Percentiles rank a stretch among this genome's conserved stretches.
phyloP scores from a whole-genome alignment of 2,888 invertebrate species.

The Platycheirus rosarum region DNA sequence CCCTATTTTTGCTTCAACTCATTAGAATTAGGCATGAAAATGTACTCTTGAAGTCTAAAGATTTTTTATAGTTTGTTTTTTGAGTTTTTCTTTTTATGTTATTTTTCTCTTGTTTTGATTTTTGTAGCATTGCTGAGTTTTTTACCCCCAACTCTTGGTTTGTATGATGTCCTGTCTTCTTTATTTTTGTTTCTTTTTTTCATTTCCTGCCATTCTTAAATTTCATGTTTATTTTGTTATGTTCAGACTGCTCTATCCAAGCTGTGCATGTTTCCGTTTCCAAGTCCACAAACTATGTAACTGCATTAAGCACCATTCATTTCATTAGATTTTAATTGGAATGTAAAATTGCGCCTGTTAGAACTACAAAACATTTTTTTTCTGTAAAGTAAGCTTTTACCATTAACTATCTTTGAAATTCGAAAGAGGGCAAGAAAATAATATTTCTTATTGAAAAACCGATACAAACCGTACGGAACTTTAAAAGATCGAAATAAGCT shows the following conservation, averaged over 20 bases:
- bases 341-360: too few species aligned
- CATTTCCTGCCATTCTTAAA: slow-evolving; percentile 23
- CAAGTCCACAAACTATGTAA: slow-evolving; percentile 34
- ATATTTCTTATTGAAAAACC: too few species aligned
- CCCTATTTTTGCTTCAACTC: too few species aligned
- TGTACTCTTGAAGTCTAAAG: not conserved
- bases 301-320: slow-evolving; percentile 40
- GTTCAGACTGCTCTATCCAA: slow-evolving; percentile 39
- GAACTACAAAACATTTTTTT: too few species aligned
- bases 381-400: too few species aligned
- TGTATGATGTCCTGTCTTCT: slow-evolving; percentile 77
- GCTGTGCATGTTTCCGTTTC: slow-evolving; percentile 57
- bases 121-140: slow-evolving; percentile 81
- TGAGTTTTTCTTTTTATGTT: slow-evolving; percentile 57
- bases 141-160: slow-evolving; percentile 81
- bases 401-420: too few species aligned
- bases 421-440: too few species aligned
- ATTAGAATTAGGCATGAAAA: slow-evolving; percentile 34
- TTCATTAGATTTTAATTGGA: slow-evolving; percentile 37
- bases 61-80: slow-evolving; percentile 47
- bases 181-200: slow-evolving; percentile 57
- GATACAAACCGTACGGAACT: too few species aligned
- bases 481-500: too few species aligned
- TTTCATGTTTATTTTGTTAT: slow-evolving; percentile 39
- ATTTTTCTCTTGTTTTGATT: slow-evolving; percentile 74